Evolutionary conservation across 2,888 invertebrate genomes (phyloP).

Genomic region (Ophion ellenae): DNA sequence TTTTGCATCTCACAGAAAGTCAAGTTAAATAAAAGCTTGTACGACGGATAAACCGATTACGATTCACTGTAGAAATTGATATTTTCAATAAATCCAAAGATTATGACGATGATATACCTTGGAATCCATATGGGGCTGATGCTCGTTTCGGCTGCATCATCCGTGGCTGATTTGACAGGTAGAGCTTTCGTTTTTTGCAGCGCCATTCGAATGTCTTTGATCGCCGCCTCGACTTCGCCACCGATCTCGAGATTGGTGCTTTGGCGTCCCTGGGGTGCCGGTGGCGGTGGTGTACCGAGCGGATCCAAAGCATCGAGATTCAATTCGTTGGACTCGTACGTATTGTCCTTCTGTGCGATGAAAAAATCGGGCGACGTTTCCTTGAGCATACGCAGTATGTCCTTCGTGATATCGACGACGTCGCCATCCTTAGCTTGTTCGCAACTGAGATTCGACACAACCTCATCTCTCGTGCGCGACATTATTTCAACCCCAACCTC

Average conservation of each 20-base stretch:
- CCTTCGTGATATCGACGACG: slow-evolving; percentile 77
- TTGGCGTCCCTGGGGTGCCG: slow-evolving; percentile 81
- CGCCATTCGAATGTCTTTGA: slow-evolving; percentile 93
- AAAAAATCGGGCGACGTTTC: slow-evolving; percentile 81
- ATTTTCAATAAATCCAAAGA: background rate
- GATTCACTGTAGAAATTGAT: no score
- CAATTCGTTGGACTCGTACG: slow-evolving; percentile 81
- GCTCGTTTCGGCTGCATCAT: slow-evolving; percentile 84
- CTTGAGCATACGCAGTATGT: slow-evolving; percentile 79
- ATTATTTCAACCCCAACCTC: slow-evolving; percentile 90
- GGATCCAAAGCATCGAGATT: slow-evolving; percentile 92
- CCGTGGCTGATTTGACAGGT: slow-evolving; percentile 85
- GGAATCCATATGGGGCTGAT: slow-evolving; percentile 90
- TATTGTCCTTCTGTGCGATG: slow-evolving; percentile 80
- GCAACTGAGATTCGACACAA: slow-evolving; percentile 69
- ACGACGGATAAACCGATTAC: no score
- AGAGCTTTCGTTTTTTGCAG: slow-evolving; percentile 90
- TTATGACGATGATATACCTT: slow-evolving; percentile 83
- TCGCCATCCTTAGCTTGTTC: slow-evolving; percentile 78
- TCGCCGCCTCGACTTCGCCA: slow-evolving; percentile 87
- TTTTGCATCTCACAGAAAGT: no score
- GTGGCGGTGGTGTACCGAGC: slow-evolving; percentile 84
- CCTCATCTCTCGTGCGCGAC: slow-evolving; percentile 85
- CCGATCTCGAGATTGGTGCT: slow-evolving; percentile 78
- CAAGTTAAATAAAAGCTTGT: no score